phyloP scores from a whole-genome alignment of 2,888 invertebrate genomes.

The Agrotis clavis region DNA sequence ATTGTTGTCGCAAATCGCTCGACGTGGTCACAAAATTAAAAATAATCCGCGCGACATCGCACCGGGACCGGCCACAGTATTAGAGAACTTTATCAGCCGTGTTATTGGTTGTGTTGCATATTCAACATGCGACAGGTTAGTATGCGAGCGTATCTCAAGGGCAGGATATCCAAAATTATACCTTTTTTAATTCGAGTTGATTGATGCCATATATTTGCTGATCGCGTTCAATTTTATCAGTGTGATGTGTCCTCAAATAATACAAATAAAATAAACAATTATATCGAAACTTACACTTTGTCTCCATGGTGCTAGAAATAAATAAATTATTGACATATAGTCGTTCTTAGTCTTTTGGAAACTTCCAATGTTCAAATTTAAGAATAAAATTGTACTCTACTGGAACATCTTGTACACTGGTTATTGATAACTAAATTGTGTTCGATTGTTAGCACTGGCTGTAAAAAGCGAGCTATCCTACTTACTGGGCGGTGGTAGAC shows the following conservation, averaged over 20 bases:
- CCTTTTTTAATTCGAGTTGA: neutral
- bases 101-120: constrained; percentile 48
- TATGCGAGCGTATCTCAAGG: neutral
- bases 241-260: too few species aligned
- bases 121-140: neutral
- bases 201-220: too few species aligned
- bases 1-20: constrained; percentile 53
- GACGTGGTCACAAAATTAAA: constrained; percentile 56
- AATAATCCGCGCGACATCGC: constrained; percentile 39
- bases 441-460: too few species aligned
- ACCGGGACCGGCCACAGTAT: constrained; percentile 33
- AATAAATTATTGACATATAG: neutral
- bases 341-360: too few species aligned
- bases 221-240: too few species aligned
- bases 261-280: too few species aligned
- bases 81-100: constrained; percentile 62
- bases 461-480: too few species aligned
- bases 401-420: too few species aligned
- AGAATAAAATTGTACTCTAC: too few species aligned
- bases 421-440: too few species aligned
- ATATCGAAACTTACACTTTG: neutral
- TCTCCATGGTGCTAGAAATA: neutral
- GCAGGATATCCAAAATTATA: neutral
- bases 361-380: too few species aligned
- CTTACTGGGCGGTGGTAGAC: too few species aligned